Base-by-base conservation (phyloP, 2,888 invertebrate genomes). In the Drosophila fulvimacula region DNA sequence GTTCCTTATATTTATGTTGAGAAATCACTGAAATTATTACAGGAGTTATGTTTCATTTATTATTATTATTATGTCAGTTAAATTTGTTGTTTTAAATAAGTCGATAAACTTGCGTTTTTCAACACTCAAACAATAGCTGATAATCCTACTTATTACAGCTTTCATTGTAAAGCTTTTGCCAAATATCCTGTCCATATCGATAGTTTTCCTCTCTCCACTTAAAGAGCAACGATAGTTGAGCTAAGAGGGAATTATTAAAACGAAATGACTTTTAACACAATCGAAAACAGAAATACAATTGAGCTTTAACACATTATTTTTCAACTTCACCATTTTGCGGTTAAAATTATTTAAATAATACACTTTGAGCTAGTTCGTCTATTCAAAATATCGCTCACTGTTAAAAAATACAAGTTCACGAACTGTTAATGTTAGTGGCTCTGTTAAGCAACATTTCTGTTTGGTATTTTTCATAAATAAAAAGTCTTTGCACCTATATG, bases 381-480 rank as follows among this genome's bases (percentile, higher is more conserved):
- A 17, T 15, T 17, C 38, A 32, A 46, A 44, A 59, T 24, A 38
- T 27, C 53, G 38, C 2, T 55, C 32, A 21, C 61, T 59, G 58
- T 59, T 58, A 49, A 51, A 15, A 70, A 21, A 70, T 5, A 46
- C 41, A 39, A 59, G 36, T 64, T 38, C 21, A 24, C 41, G 11
- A 42, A 72, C 34, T 69, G 46, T 52, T 53, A 49, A 27, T 42
- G 53, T 19, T n/a, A 21, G 34, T 70, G 39, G 24, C 21, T 39
- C 38, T 55, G 62, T 72, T 64, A 71, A 59, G 13, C 60, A 60
- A 73, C 73, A 73, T 59, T 56, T 69, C 62, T 73, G 73, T 64
- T 72, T 72, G 66, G 71, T 73, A 72, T 72, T 72, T 71, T 72
- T 72, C 67, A 73, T 72, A 72, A 73, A 72, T 72, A 72, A 51